Base-by-base conservation (phyloP, 92 coral and sea anemone species). In the Phymanthus crucifer region DNA sequence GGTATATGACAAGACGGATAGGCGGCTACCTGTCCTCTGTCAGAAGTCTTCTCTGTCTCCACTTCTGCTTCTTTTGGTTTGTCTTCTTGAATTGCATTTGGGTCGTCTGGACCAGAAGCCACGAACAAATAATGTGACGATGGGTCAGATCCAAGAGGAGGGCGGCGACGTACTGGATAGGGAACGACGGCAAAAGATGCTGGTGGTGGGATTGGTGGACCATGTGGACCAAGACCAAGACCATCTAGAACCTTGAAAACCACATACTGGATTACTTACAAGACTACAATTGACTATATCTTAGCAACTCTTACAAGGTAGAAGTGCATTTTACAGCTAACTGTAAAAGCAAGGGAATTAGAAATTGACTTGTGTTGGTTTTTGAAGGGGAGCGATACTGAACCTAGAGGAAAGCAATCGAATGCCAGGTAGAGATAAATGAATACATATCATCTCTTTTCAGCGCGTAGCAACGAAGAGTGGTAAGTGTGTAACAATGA, bases 181-280 rank as follows among this genome's bases (percentile, higher is more conserved):
- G 99, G 99, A 34, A 96, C 97, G 40, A 96, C 99, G 8, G 99
- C 95, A 87, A 96, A 96, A 11, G 95, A 87, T 43, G 97, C 99
- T 57, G 99, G 97, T 19, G 99, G 99, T n/a, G 99, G 99, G 32
- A 96, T 93, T 19, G 99, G 99, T 29, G 99, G 99, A 7, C 99
- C 99, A 54, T 93, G 91, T 24, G 90, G 90, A 34, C 99, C 99
- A 24, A 96, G 80, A 6, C 99, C 99, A 31, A 96, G 92, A 70
- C 99, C 99, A 66, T 96, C 99, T 34, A 93, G 64, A 35, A 96
- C 94, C 99, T 95, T 70, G 27, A 71, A 52, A 26, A 56, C 13
- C 26, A 61, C 32, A 61, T 24, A 61, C 34, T 61, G 9, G 1
- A 11, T 61, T 61, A 24, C 34, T 3, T 3, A 12, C 29, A 12